Conservation (phyloP, 2,888 invertebrate species). For the Crepidodera aurea region DNA sequence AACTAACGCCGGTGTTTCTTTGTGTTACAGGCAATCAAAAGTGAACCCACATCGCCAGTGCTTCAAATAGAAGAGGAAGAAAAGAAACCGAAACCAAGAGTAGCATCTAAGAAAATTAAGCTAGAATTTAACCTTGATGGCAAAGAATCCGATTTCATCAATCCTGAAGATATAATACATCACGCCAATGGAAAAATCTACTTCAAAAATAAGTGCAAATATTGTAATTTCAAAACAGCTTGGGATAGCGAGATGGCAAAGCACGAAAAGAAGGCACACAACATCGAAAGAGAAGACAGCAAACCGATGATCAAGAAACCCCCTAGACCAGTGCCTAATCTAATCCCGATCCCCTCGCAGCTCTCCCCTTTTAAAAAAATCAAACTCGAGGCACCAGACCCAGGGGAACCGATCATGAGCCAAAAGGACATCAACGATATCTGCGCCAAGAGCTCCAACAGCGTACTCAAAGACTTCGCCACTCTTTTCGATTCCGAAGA, state of each 20-base stretch:
- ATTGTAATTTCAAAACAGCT: conserved; percentile 67
- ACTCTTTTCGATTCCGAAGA: conserved; percentile 61
- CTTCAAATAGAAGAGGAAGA: conserved; percentile 33
- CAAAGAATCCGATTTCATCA: conserved; percentile 62
- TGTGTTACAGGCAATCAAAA: conserved; percentile 52
- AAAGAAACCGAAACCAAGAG: conserved; percentile 39
- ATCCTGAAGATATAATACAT: conserved; percentile 61
- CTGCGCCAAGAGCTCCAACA: conserved; percentile 61
- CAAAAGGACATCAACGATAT: conserved; percentile 63
- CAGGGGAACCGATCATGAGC: conserved; percentile 56
- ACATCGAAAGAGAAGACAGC: conserved; percentile 55
- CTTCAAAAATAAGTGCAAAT: conserved; percentile 63
- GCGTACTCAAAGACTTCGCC: conserved; percentile 67
- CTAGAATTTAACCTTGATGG: conserved; percentile 36
- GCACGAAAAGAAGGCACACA: conserved; percentile 63
- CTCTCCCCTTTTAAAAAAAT: conserved; percentile 51
- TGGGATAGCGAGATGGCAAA: conserved; percentile 68
- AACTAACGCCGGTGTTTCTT: conserved; percentile 34
- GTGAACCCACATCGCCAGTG: conserved; percentile 33
- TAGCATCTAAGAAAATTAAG: conserved; percentile 38
- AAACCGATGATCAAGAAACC: conserved; percentile 53
- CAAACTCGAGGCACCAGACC: conserved; percentile 38
- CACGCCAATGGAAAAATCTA: conserved; percentile 61
- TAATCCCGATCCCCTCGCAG: conserved; percentile 74
- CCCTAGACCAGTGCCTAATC: conserved; percentile 75